phyloP scores from a whole-genome alignment of 2,113 vertebrate species.

The Pogonocichla stellata region DNA sequence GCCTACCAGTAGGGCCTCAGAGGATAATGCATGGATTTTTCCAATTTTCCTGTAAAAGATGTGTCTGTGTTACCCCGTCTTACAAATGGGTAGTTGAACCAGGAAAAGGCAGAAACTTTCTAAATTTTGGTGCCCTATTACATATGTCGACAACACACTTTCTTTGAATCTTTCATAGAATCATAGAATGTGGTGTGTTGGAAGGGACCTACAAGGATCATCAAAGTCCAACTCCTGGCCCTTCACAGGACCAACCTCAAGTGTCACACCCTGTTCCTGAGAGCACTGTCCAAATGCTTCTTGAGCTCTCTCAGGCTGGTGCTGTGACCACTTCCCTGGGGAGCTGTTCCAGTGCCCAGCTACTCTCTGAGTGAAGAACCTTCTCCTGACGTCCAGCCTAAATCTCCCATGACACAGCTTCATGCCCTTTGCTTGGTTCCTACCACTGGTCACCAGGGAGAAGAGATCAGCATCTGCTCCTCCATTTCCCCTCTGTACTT shows the following conservation, averaged over 20 bases:
- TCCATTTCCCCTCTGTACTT: background rate
- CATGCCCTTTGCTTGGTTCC: background rate
- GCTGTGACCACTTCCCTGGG: background rate
- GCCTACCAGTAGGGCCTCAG: background rate
- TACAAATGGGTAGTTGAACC: background rate
- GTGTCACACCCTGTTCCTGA: background rate
- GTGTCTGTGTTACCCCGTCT: background rate
- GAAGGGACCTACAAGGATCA: background rate
- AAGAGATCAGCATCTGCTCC: background rate
- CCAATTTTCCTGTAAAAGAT: background rate
- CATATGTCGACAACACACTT: background rate
- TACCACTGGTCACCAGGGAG: too few species aligned
- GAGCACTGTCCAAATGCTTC: accelerated
- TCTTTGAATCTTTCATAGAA: background rate
- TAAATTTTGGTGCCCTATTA: background rate
- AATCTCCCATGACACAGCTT: background rate
- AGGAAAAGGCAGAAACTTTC: background rate
- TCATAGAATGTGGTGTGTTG: background rate
- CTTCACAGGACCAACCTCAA: background rate
- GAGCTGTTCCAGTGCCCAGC: accelerated
- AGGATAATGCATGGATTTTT: background rate
- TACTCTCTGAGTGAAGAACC: background rate
- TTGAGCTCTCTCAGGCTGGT: background rate
- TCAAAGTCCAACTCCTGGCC: accelerated
- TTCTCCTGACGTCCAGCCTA: background rate